phyloP scores from a whole-genome alignment of 2,797 vertebrate species.

The Emys orbicularis region DNA sequence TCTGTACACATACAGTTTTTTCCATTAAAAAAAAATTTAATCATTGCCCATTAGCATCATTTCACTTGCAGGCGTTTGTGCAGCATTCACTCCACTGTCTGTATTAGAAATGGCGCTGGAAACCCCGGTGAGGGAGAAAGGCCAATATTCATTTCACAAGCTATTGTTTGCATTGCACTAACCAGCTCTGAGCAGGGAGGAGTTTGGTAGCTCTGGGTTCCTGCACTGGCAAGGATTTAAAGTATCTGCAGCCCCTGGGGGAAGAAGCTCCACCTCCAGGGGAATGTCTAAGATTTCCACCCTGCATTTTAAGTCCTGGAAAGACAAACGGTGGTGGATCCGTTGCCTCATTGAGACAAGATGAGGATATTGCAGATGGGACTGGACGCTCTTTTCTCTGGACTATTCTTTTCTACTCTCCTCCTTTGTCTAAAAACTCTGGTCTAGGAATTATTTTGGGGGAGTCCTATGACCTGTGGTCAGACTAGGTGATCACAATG shows the following conservation, averaged over 20 bases:
- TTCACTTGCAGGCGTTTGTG: accelerated
- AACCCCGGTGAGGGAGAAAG: background rate
- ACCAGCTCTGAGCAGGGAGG: background rate
- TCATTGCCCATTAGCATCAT: accelerated
- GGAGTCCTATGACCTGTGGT: no score
- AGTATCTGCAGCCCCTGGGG: background rate
- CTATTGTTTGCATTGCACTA: background rate
- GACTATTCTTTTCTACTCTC: no score
- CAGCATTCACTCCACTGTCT: background rate
- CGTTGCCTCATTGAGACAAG: no score
- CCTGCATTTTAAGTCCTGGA: no score
- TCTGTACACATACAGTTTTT: accelerated
- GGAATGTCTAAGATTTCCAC: no score
- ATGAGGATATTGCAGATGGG: no score
- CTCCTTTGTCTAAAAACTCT: no score
- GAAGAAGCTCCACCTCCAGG: background rate
- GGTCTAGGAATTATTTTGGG: no score
- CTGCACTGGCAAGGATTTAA: background rate
- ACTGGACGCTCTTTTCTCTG: no score
- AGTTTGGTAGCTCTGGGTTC: background rate
- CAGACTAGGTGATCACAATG: no score
- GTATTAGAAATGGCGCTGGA: accelerated
- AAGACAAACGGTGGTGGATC: no score
- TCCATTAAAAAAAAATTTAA: background rate
- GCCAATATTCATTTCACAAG: background rate